Base-by-base conservation (phyloP, 2,888 invertebrate species). In the Bhutanitis thaidina region DNA sequence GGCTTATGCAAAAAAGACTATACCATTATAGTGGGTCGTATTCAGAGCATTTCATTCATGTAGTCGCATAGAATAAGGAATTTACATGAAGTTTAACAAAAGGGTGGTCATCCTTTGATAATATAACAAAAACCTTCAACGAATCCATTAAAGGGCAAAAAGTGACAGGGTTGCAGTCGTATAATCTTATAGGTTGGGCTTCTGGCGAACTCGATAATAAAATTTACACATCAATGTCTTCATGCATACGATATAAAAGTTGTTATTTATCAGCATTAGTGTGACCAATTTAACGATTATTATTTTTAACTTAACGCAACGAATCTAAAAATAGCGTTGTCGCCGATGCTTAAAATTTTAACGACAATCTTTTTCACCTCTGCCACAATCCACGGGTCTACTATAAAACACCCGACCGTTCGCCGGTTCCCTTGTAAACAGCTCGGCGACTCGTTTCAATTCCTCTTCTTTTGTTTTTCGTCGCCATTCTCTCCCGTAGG, bases 401-500 rank as follows among this genome's bases (percentile, higher is more conserved):
- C 35, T 36, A 52, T 52, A 52, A 52, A 52, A 52, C 37, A 51
- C 29, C 13, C 36, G 39, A 25, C 43, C 41, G 25, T 43, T 27
- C 41, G 27, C 37, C 30, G 46, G 41, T 20, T 36, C 41, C 51
- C 52, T 47, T 52, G 52, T 52, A 52, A 52, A 52, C 52, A 52
- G 32, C 43, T 46, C 52, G 25, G 32, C 36, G 52, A 37, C 46
- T 37, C 36, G 52, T 46, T 46, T 27, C 29, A 37, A 52, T 52
- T 46, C 46, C 41, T 32, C 25, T 29, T 16, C 39, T 51, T 41
- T 52, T 41, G 41, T 41, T 52, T 52, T 46, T 52, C 46, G 25
- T 41, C 43, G 20, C 43, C 12, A 30, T 40, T 15, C 50, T 27
- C 46, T 39, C 52, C 46, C 46, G 36, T 12, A 37, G 32, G 41